These are phyloP conservation scores for Nemotelus nigrinus DNA, from an alignment of 2,888 invertebrate genomes.

Conservation along the genomic window DNA sequence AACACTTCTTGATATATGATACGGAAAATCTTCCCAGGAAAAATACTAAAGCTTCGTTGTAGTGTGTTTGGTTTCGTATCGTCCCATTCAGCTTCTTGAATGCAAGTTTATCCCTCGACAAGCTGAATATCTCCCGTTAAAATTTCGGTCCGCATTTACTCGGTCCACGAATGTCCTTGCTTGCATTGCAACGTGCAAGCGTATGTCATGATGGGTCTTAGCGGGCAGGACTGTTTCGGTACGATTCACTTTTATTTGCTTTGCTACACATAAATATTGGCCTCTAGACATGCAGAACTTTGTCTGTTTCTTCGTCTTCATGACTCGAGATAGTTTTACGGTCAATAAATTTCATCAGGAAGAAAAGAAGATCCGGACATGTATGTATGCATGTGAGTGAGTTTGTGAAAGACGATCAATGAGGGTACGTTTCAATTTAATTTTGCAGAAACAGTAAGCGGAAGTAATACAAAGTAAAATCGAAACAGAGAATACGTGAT, in stretches of 20 bases:
- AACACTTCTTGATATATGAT: slow-evolving; percentile 10
- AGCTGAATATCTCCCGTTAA: slow-evolving; percentile 12
- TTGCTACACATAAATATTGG: slow-evolving; percentile 38
- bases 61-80: background rate
- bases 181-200: background rate
- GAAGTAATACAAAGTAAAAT: background rate
- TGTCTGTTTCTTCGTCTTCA: slow-evolving; percentile 28
- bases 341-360: slow-evolving; percentile 41
- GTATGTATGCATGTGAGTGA: background rate
- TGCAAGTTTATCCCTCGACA: background rate
- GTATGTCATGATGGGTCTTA: background rate
- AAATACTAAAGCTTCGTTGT: background rate
- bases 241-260: slow-evolving; percentile 35
- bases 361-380: slow-evolving; percentile 2
- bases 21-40: slow-evolving; percentile 2
- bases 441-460: slow-evolving; percentile 1
- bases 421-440: slow-evolving; percentile 37
- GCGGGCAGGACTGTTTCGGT: background rate
- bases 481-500: too few relatives aligned
- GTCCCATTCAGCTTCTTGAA: background rate
- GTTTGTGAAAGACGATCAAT: slow-evolving; percentile 14
- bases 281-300: slow-evolving; percentile 31
- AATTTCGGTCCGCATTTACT: background rate
- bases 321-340: slow-evolving; percentile 41
- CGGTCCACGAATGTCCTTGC: too few relatives aligned